phyloP scores from a whole-genome alignment of 2,113 vertebrate genomes.

The Semnornis frantzii region DNA sequence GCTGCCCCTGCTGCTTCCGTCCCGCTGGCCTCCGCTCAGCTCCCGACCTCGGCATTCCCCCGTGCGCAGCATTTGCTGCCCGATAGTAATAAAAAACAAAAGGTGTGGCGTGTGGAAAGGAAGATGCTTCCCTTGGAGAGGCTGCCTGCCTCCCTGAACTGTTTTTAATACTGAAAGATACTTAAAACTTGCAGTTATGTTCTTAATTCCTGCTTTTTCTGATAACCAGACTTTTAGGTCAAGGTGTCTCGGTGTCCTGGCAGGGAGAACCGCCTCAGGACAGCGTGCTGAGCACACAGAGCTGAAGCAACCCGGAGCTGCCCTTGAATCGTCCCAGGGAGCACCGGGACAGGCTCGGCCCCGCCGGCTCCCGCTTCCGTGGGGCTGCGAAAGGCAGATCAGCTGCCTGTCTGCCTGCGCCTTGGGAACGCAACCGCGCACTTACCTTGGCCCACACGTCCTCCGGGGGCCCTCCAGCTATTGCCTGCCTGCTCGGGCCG shows the following conservation, averaged over 20 bases:
- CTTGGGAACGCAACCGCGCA: neutral
- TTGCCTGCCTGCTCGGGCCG: neutral
- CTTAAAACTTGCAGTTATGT: neutral
- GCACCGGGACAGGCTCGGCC: neutral
- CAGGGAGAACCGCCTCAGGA: neutral
- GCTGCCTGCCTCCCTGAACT: neutral
- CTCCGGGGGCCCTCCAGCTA: neutral
- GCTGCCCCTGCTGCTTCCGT: neutral
- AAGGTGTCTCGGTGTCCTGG: too few relatives aligned
- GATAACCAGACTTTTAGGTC: neutral
- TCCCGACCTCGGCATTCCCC: neutral
- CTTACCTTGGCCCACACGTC: neutral
- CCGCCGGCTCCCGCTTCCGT: neutral
- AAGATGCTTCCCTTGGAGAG: neutral
- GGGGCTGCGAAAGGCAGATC: accelerated
- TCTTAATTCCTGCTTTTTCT: neutral
- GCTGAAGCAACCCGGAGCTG: accelerated
- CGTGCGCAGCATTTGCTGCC: neutral
- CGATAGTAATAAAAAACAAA: neutral
- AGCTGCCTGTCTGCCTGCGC: neutral
- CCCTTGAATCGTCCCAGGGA: neutral
- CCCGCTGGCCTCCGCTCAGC: neutral
- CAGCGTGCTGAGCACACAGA: accelerated
- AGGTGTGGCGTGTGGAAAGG: neutral
- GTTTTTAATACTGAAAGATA: neutral